Conservation (phyloP, 2,888 invertebrate species). For the Nomada ferruginata region DNA sequence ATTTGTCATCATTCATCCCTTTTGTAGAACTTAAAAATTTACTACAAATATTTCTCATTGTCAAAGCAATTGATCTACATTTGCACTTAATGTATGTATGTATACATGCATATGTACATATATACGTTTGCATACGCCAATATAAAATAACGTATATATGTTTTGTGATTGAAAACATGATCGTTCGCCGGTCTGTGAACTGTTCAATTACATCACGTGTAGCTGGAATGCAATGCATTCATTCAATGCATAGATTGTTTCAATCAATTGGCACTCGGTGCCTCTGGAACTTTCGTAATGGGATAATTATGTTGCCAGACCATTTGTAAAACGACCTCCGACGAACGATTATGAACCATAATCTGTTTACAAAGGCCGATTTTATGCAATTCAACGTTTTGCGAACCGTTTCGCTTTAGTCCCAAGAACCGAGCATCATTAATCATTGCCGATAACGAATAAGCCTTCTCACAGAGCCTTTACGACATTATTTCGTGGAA, state of each 20-base stretch:
- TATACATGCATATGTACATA: background rate
- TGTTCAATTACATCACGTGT: slow-evolving; percentile 65
- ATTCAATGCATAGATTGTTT: slow-evolving; percentile 63
- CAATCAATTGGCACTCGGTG: slow-evolving; percentile 67
- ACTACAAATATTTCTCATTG: background rate
- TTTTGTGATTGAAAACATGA: slow-evolving; percentile 34
- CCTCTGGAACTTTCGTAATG: slow-evolving; percentile 71
- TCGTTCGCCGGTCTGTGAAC: slow-evolving; percentile 52
- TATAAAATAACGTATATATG: slow-evolving; percentile 3
- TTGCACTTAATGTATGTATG: background rate
- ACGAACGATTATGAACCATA: slow-evolving; percentile 56
- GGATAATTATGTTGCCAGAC: slow-evolving; percentile 63
- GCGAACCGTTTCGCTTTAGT: slow-evolving; percentile 35
- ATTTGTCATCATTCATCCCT: background rate
- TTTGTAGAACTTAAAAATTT: background rate
- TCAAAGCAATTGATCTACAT: no score
- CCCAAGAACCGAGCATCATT: slow-evolving; percentile 16
- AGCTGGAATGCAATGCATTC: slow-evolving; percentile 32
- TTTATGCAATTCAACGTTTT: slow-evolving; percentile 43
- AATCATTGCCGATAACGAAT: background rate
- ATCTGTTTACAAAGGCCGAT: slow-evolving; percentile 64
- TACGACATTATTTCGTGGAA: background rate
- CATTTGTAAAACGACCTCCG: slow-evolving; percentile 49
- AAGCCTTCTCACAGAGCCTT: background rate
- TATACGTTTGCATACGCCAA: background rate